phyloP scores from a whole-genome alignment of 1,140 invertebrate genomes.

The Diorhabda sublineata region DNA sequence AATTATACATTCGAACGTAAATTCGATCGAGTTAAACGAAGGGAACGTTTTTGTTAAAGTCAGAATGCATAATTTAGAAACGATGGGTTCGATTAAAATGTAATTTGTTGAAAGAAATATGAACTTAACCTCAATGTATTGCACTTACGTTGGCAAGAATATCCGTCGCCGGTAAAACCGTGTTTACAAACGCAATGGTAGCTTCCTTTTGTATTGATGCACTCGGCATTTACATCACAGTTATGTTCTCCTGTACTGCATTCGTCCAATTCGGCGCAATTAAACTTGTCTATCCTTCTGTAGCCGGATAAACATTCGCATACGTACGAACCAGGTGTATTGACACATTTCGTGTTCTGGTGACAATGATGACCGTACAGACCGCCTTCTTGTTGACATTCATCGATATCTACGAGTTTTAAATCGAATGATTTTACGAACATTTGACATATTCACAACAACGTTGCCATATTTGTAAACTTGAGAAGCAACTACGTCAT shows the following conservation, averaged over 20 bases:
- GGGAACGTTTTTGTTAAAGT: no score
- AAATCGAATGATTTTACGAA: no score
- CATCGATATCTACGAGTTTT: constrained; percentile 66
- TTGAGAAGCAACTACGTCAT: no score
- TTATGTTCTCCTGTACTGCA: constrained; percentile 64
- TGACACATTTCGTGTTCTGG: constrained; percentile 74
- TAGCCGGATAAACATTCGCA: constrained; percentile 82
- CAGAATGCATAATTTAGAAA: no score
- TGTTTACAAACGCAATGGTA: constrained; percentile 77
- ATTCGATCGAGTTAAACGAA: no score
- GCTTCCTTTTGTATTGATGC: constrained; percentile 80
- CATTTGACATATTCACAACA: no score
- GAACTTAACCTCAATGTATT: no score
- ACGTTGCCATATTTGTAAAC: no score
- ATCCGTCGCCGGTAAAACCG: constrained; percentile 81
- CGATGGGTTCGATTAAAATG: no score
- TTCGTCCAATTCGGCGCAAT: constrained; percentile 78
- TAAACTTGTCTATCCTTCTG: constrained; percentile 68
- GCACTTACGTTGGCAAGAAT: constrained; percentile 70
- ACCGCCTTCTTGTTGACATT: constrained; percentile 70
- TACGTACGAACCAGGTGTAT: constrained; percentile 71
- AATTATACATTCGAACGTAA: no score
- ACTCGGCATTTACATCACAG: constrained; percentile 75
- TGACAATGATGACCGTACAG: constrained; percentile 76
- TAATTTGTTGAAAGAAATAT: no score